Percentiles rank a stretch among this genome's conserved stretches.
phyloP scores from a whole-genome alignment of 2,888 invertebrate species.

The Clitarchus hookeri region DNA sequence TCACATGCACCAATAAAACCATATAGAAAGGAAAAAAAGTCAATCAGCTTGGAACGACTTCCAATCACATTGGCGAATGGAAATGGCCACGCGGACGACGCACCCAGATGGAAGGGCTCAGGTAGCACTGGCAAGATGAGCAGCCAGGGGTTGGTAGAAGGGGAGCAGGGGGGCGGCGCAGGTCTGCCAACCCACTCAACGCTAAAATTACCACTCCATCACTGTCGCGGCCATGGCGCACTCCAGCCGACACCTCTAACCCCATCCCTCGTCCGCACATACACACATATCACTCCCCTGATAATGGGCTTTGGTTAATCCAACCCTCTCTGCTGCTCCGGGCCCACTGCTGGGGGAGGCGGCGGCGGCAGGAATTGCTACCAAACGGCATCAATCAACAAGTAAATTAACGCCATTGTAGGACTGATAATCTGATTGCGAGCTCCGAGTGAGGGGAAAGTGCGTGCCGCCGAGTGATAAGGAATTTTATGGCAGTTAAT shows the following conservation, averaged over 20 bases:
- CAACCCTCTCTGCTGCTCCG: background rate
- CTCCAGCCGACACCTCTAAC: background rate
- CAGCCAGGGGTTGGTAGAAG: background rate
- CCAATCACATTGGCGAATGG: background rate
- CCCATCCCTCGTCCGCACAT: background rate
- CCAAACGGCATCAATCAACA: constrained; percentile 8
- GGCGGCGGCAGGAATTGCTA: background rate
- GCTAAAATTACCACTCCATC: constrained; percentile 14
- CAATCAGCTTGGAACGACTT: background rate
- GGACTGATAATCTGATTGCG: background rate
- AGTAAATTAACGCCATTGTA: constrained; percentile 9
- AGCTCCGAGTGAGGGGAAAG: background rate
- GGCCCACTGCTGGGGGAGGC: background rate
- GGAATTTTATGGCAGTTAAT: background rate
- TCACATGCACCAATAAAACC: background rate
- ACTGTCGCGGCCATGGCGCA: background rate
- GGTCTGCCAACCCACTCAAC: background rate
- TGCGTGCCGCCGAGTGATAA: background rate
- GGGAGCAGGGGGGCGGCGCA: background rate
- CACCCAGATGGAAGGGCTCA: background rate
- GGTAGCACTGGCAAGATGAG: background rate
- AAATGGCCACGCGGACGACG: background rate
- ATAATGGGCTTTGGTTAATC: constrained; percentile 8
- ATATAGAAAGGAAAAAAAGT: background rate
- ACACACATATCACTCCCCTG: constrained; percentile 2